Conservation (phyloP, 1,140 invertebrate species). For the Hirudo medicinalis region DNA sequence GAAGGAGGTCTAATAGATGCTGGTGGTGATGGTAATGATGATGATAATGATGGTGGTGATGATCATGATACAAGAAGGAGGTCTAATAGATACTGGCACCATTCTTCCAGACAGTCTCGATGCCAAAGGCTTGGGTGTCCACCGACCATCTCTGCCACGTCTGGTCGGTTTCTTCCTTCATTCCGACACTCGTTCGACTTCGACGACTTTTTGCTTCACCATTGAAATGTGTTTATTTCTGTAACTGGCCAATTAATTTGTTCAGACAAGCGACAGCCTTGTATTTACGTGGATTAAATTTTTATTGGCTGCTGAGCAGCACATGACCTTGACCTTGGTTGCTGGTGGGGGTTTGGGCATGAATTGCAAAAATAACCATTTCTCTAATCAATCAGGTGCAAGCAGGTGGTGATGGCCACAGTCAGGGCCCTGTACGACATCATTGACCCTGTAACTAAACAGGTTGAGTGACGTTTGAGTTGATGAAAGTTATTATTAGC, state of each 20-base stretch:
- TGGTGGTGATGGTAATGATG: background rate
- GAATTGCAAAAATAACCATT: background rate
- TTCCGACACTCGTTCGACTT: background rate
- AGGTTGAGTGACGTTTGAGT: conserved; percentile 26
- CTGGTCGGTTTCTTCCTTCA: conserved; percentile 28
- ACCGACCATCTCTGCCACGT: conserved; percentile 61
- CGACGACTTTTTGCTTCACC: too few species aligned
- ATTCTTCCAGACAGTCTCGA: conserved; percentile 53
- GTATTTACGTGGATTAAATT: too few species aligned
- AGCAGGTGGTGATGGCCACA: conserved; percentile 66
- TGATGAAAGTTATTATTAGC: background rate
- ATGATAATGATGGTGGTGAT: background rate
- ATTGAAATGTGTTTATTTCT: too few species aligned
- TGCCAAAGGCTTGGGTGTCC: conserved; percentile 71
- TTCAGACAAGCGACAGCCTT: too few species aligned
- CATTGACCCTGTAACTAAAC: conserved; percentile 45
- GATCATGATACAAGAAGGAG: background rate
- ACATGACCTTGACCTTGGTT: background rate
- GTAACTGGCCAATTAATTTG: too few species aligned
- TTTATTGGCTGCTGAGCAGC: background rate
- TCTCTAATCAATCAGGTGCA: conserved; percentile 59
- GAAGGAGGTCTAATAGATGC: background rate
- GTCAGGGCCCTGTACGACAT: conserved; percentile 68
- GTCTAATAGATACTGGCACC: background rate
- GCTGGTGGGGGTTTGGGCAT: too few species aligned